Evolutionary conservation across 2,888 invertebrate genomes (phyloP).

Genomic region (Amphipoea lucens): DNA sequence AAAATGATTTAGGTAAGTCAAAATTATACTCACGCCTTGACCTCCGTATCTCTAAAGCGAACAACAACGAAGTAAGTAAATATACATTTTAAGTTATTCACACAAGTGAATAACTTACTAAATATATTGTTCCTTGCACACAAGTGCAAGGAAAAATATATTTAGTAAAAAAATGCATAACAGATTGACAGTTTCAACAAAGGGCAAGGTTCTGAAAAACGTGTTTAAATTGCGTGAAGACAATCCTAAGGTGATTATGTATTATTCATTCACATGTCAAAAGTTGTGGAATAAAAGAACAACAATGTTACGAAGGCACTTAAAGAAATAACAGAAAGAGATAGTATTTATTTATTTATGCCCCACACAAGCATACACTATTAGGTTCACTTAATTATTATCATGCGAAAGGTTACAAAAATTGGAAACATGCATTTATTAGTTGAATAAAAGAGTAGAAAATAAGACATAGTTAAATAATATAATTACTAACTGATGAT

Average conservation of each 20-base stretch:
- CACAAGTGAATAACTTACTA: no score
- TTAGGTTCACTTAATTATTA: not conserved
- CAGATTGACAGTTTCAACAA: not conserved
- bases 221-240: not conserved
- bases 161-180: not conserved
- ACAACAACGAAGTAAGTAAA: conserved; percentile 5
- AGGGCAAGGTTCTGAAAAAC: not conserved
- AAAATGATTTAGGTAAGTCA: not conserved
- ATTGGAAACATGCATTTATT: not conserved
- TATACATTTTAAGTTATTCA: not conserved
- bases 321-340: not conserved
- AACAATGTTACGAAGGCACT: not conserved
- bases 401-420: not conserved
- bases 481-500: conserved; percentile 60
- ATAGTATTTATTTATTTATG: not conserved
- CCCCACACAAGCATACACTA: not conserved
- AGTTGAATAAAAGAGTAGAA: conserved; percentile 4
- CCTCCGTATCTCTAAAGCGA: conserved; percentile 52
- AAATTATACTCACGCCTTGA: conserved; percentile 48
- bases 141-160: not conserved
- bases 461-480: conserved; percentile 15
- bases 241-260: not conserved
- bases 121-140: no score
- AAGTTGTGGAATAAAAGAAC: not conserved
- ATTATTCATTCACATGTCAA: not conserved